Percentiles rank a stretch among this genome's conserved stretches.
Conservation (phyloP, 1,140 invertebrate genomes). For the Cepaea nemoralis region DNA sequence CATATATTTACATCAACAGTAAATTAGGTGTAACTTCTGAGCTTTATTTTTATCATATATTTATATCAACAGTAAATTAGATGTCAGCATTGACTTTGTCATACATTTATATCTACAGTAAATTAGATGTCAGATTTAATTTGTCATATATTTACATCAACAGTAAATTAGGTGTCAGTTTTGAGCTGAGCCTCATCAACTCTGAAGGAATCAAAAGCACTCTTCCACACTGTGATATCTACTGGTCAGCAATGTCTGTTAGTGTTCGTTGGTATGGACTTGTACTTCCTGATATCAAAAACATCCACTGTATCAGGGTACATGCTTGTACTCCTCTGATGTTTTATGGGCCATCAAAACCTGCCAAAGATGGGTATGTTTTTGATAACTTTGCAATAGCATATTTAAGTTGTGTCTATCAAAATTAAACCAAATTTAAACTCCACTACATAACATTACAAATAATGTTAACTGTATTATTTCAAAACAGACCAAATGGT, state of each 20-base stretch:
- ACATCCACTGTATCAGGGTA: constrained; percentile 47
- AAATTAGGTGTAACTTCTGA: constrained; percentile 53
- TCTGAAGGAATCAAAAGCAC: constrained; percentile 40
- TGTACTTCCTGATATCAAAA: constrained; percentile 43
- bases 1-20: too few relatives aligned
- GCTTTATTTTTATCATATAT: too few relatives aligned
- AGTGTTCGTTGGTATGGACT: constrained; percentile 57
- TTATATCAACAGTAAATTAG: too few relatives aligned
- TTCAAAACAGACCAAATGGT: too few relatives aligned
- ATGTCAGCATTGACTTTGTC: too few relatives aligned
- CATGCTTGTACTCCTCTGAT: constrained; percentile 58
- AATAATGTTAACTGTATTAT: too few relatives aligned
- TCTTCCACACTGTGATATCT: constrained; percentile 48
- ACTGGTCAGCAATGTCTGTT: constrained; percentile 52
- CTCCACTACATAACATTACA: too few relatives aligned
- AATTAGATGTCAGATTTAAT: too few relatives aligned
- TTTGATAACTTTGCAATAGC: too few relatives aligned
- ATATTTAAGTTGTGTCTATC: too few relatives aligned
- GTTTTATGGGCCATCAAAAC: constrained; percentile 52
- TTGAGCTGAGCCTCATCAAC: constrained; percentile 53
- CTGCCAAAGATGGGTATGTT: constrained; percentile 53
- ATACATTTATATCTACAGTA: too few relatives aligned
- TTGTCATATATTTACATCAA: constrained; percentile 14
- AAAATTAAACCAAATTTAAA: too few relatives aligned
- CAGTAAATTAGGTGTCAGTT: constrained; percentile 52